A percentile compares a stretch with the other conserved stretches of the same genome.
Evolutionary conservation across 92 coral and sea anemone genomes (phyloP).

Genomic region (Zoanthus sociatus): DNA sequence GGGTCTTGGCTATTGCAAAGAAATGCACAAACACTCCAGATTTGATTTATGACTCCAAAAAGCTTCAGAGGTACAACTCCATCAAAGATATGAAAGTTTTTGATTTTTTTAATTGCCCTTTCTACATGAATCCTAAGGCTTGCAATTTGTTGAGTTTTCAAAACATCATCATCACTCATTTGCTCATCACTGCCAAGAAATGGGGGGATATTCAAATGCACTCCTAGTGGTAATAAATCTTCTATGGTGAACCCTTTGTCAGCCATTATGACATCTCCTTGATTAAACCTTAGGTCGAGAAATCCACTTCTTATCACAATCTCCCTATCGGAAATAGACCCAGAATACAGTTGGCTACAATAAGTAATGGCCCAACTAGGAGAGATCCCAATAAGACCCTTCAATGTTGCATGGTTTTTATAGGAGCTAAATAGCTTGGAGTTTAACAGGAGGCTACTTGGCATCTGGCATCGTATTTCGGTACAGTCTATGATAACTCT

Average conservation of each 20-base stretch:
- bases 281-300: neutral
- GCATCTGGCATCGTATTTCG: conserved; percentile 16
- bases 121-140: conserved; percentile 3
- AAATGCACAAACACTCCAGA: conserved; percentile 4
- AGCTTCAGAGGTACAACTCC: conserved; percentile 13
- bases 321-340: conserved; percentile 3
- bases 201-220: conserved; percentile 3
- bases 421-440: conserved; percentile 9
- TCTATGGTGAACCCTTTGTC: neutral
- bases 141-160: neutral
- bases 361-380: conserved; percentile 3
- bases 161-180: conserved; percentile 4
- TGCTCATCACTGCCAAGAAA: conserved; percentile 8
- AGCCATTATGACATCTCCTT: neutral
- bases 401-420: conserved; percentile 19
- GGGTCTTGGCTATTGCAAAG: neutral
- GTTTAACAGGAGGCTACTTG: conserved; percentile 5
- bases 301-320: conserved; percentile 4
- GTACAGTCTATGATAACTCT: conserved; percentile 4
- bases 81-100: conserved; percentile 7
- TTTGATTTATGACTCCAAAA: conserved; percentile 1
- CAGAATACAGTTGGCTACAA: conserved; percentile 1
- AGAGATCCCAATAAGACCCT: conserved; percentile 24
- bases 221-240: neutral
- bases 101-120: conserved; percentile 5